These are phyloP conservation scores for Agrypnus murinus DNA, from an alignment of 2,888 invertebrate species.

Conservation along the genomic window DNA sequence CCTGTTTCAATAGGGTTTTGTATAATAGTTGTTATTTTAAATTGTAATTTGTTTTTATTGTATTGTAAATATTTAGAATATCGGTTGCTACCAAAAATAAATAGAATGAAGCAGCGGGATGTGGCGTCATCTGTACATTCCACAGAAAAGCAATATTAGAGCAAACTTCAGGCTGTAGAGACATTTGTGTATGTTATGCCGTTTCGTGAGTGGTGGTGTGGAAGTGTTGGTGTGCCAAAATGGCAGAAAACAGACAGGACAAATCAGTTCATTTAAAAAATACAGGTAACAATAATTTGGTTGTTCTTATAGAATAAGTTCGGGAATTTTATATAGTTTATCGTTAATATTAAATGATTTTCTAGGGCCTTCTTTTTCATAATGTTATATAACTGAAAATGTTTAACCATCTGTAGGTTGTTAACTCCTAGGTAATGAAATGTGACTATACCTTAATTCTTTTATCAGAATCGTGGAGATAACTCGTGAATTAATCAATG, in stretches of 20 bases:
- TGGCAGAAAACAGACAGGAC: conserved; percentile 71
- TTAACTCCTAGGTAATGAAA: conserved; percentile 54
- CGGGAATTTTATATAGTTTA: conserved; percentile 26
- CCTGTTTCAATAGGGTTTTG: too few relatives aligned
- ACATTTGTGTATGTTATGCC: conserved; percentile 60
- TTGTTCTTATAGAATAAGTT: conserved; percentile 36
- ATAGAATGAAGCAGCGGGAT: neutral
- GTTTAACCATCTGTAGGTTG: conserved; percentile 69
- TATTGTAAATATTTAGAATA: too few relatives aligned
- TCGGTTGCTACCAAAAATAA: too few relatives aligned
- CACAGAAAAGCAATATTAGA: neutral
- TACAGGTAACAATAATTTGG: conserved; percentile 64
- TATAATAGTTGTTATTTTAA: too few relatives aligned
- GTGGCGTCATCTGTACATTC: conserved; percentile 19
- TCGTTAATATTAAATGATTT: conserved; percentile 29
- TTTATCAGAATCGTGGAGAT: conserved; percentile 18
- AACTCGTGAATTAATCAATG: conserved; percentile 28
- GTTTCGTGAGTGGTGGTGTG: conserved; percentile 64
- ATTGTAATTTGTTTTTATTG: neutral
- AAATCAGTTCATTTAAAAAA: conserved; percentile 68
- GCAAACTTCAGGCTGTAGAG: conserved; percentile 41
- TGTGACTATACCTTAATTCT: conserved; percentile 38
- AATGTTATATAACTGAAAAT: conserved; percentile 69
- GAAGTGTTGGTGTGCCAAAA: conserved; percentile 68
- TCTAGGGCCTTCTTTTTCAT: conserved; percentile 54